A percentile compares a stretch with the other conserved stretches of the same genome.
Conservation (phyloP, 2,797 vertebrate species). For the Epinephelus coioides region DNA sequence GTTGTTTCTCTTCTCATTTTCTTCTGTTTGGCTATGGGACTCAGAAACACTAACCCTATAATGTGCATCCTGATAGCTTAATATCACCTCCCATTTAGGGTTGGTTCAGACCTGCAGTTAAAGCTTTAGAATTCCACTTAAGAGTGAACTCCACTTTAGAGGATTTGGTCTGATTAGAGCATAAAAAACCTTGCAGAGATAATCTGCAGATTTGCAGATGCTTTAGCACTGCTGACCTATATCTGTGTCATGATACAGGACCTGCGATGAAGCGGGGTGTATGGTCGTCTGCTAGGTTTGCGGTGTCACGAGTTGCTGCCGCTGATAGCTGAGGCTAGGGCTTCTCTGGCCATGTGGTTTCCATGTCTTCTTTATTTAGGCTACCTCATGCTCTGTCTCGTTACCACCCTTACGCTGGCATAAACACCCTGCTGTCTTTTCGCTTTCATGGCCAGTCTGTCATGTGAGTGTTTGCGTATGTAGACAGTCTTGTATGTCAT, state of each 20-base stretch:
- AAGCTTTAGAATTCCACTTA: constrained; percentile 38
- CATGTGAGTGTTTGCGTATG: too few species aligned
- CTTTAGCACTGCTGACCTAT: constrained; percentile 71
- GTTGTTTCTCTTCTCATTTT: constrained; percentile 5
- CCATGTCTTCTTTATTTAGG: constrained; percentile 62
- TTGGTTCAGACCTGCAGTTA: constrained; percentile 12
- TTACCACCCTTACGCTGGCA: constrained; percentile 31
- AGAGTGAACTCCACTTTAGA: constrained; percentile 45
- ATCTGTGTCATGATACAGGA: constrained; percentile 67
- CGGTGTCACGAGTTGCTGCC: constrained; percentile 26
- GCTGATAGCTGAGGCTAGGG: constrained; percentile 39
- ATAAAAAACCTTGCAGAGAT: constrained; percentile 70
- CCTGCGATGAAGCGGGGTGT: constrained; percentile 8
- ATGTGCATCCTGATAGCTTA: constrained; percentile 22
- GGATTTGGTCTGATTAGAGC: constrained; percentile 74
- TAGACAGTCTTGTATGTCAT: constrained; percentile 1
- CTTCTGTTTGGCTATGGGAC: background rate
- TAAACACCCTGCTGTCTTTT: constrained; percentile 38
- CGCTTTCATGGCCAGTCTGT: background rate
- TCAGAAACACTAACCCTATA: background rate
- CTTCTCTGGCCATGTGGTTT: constrained; percentile 51
- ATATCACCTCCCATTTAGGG: constrained; percentile 21
- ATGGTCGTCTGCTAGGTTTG: constrained; percentile 38
- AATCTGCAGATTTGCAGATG: constrained; percentile 74
- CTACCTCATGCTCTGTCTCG: constrained; percentile 31